phyloP scores from a whole-genome alignment of 2,797 vertebrate species.

The Vespertilio murinus region DNA sequence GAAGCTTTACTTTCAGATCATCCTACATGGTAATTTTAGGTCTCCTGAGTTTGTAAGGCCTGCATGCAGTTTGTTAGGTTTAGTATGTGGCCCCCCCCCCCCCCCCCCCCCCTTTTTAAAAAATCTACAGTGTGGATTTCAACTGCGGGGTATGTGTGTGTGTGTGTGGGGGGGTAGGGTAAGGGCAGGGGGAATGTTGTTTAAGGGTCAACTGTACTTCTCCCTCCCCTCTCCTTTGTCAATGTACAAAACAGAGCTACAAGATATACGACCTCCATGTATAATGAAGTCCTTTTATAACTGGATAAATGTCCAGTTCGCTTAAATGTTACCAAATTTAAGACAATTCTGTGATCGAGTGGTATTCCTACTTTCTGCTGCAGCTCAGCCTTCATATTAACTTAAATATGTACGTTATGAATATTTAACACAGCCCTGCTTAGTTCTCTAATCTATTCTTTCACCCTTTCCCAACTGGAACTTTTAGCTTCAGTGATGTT shows the following conservation, averaged over 20 bases:
- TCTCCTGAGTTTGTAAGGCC: neutral
- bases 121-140: neutral
- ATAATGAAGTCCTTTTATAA: neutral
- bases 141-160: neutral
- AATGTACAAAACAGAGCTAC: neutral
- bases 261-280: neutral
- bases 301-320: neutral
- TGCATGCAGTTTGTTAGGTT: neutral
- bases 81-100: neutral
- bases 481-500: neutral
- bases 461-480: neutral
- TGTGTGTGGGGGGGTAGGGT: too few relatives aligned
- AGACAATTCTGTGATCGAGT: slow-evolving; percentile 5
- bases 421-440: neutral
- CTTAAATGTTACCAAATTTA: neutral
- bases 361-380: neutral
- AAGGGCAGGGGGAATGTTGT: neutral
- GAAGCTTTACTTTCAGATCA: neutral
- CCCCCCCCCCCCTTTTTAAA: neutral
- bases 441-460: neutral
- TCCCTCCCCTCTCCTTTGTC: neutral
- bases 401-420: neutral
- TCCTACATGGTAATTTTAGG: neutral
- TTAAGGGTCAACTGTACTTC: neutral
- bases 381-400: neutral